Percentiles rank a stretch among this genome's conserved stretches.
phyloP scores from a whole-genome alignment of 2,888 invertebrate genomes.

The Glaucopsyche alexis region DNA sequence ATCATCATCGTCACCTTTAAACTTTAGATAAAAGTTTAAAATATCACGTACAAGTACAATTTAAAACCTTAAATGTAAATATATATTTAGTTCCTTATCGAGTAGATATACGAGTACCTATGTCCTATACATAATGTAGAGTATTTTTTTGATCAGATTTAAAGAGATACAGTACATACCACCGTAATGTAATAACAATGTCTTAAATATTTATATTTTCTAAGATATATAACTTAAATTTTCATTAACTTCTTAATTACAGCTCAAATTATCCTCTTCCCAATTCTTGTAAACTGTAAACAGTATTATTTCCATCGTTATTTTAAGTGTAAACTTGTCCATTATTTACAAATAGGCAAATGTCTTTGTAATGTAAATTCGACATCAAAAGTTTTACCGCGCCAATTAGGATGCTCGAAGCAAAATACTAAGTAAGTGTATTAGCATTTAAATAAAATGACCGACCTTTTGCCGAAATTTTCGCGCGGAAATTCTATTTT shows the following conservation, averaged over 20 bases:
- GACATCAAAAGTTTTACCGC: constrained; percentile 34
- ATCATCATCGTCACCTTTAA: neutral
- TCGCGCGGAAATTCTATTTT: neutral
- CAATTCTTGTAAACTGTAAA: neutral
- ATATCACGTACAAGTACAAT: too few species aligned
- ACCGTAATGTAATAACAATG: too few species aligned
- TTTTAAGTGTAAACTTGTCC: constrained; percentile 7
- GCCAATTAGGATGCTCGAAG: constrained; percentile 33
- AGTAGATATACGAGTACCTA: too few species aligned
- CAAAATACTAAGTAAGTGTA: constrained; percentile 32
- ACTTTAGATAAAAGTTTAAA: too few species aligned
- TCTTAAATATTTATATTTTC: too few species aligned
- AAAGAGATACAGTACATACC: too few species aligned
- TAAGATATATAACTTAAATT: too few species aligned
- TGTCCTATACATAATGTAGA: too few species aligned
- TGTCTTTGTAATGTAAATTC: constrained; percentile 39
- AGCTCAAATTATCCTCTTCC: neutral
- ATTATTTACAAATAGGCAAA: constrained; percentile 12
- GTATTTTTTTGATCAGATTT: too few species aligned
- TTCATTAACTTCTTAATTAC: too few species aligned
- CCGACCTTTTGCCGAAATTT: neutral
- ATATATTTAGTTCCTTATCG: too few species aligned
- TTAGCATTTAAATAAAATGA: constrained; percentile 39
- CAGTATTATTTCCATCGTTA: neutral
- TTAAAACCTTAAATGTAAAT: too few species aligned